Percentiles rank a stretch among this genome's conserved stretches.
phyloP scores from a whole-genome alignment of 2,797 vertebrate genomes.

The Premnoplex brunnescens region DNA sequence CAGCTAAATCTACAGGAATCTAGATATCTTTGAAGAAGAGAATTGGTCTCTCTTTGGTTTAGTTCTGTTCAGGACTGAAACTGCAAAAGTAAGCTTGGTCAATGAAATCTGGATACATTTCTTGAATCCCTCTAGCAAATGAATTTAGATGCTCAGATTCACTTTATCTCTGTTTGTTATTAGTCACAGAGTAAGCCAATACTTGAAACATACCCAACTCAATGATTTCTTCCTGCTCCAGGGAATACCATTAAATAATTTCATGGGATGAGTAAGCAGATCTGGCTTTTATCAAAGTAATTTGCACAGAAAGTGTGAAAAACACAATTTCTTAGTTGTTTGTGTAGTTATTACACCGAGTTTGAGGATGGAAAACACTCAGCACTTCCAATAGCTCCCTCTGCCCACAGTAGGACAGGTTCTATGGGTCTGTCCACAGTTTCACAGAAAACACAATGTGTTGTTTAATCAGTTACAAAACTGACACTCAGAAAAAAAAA shows the following conservation, averaged over 20 bases:
- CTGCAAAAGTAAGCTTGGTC: background rate
- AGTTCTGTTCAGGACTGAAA: background rate
- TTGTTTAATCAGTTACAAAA: background rate
- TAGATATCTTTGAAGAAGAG: background rate
- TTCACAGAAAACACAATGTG: fast-evolving
- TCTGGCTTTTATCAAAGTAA: background rate
- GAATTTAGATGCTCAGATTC: background rate
- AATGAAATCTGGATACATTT: background rate
- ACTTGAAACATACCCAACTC: background rate
- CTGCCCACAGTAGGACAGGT: background rate
- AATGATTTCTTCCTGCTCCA: background rate
- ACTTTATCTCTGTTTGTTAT: background rate
- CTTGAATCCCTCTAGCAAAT: background rate
- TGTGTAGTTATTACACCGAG: background rate
- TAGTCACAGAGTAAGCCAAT: background rate
- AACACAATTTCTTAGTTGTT: background rate
- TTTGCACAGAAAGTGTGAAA: background rate
- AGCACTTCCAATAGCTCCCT: background rate
- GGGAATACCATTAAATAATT: background rate
- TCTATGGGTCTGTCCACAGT: background rate
- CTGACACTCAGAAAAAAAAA: fast-evolving
- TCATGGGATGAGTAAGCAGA: background rate
- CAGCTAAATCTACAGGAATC: background rate
- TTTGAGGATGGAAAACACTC: background rate
- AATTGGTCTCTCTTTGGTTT: background rate